Percentiles rank a stretch among this genome's conserved stretches.
phyloP scores from a whole-genome alignment of 2,113 vertebrate genomes.

The Bolborhynchus lineola region DNA sequence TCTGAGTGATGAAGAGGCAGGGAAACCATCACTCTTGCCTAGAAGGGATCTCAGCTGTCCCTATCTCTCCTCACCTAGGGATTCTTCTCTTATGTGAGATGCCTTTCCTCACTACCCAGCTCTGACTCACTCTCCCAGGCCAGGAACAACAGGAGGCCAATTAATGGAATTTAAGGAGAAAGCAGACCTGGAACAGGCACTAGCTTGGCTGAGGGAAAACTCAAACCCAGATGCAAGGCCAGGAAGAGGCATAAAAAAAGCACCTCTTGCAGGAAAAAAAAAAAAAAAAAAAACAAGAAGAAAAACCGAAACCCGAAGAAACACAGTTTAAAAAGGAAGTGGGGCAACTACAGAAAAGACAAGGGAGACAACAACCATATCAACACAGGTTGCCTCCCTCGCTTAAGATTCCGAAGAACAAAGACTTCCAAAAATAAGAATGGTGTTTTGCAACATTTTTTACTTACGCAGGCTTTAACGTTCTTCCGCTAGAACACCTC shows the following conservation, averaged over 20 bases:
- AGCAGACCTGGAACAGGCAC: slow-evolving; percentile 39
- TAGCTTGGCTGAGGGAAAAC: slow-evolving; percentile 45
- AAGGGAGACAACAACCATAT: not conserved
- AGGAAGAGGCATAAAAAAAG: slow-evolving; percentile 46
- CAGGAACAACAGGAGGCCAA: slow-evolving; percentile 8
- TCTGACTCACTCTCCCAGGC: slow-evolving; percentile 40
- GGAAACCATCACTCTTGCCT: not conserved
- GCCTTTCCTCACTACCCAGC: not conserved
- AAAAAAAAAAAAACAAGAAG: not conserved
- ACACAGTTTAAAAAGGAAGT: not conserved
- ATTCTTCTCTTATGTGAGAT: not conserved
- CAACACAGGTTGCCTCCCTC: not conserved
- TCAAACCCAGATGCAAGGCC: slow-evolving; percentile 22
- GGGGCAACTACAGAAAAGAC: not conserved
- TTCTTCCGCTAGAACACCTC: slow-evolving; percentile 55
- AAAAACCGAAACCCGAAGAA: not conserved
- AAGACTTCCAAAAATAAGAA: slow-evolving; percentile 18
- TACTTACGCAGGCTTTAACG: slow-evolving; percentile 68
- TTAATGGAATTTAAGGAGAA: slow-evolving; percentile 2
- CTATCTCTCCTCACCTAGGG: not conserved
- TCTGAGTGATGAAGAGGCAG: not conserved
- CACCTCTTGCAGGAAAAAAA: not conserved
- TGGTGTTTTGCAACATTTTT: not conserved
- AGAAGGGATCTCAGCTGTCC: not conserved
- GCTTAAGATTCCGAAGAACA: not conserved